Evolutionary conservation across 2,113 vertebrate genomes (phyloP).

Genomic region (Meriones unguiculatus): DNA sequence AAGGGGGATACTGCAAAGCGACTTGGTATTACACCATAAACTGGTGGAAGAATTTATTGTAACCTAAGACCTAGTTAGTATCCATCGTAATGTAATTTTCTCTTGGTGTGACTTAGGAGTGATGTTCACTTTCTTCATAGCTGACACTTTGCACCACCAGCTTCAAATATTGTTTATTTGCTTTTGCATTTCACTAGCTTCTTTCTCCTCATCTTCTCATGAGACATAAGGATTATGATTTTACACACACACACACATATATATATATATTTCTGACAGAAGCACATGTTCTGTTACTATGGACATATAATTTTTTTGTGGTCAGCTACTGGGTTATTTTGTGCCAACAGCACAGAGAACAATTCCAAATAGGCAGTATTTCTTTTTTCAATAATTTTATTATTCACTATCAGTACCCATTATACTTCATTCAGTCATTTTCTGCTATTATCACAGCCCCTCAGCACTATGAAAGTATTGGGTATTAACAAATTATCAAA

Average conservation of each 20-base stretch:
- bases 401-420: conserved; percentile 15
- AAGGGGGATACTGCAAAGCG: conserved; percentile 38
- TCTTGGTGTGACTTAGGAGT: conserved; percentile 30
- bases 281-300: conserved; percentile 44
- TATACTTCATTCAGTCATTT: conserved; percentile 35
- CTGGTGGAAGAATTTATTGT: conserved; percentile 36
- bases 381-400: conserved; percentile 10
- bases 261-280: conserved; percentile 4
- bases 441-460: conserved; percentile 34
- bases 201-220: conserved; percentile 22
- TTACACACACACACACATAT: background rate
- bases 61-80: conserved; percentile 20
- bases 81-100: conserved; percentile 62
- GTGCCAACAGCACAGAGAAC: background rate
- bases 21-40: conserved; percentile 64
- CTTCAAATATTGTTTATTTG: conserved; percentile 39
- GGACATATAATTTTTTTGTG: background rate
- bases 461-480: conserved; percentile 42
- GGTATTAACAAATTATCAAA: conserved; percentile 59
- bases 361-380: conserved; percentile 6
- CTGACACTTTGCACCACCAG: background rate
- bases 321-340: background rate
- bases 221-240: conserved; percentile 10
- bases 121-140: conserved; percentile 24
- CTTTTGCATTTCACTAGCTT: conserved; percentile 40